Evolutionary conservation across 2,113 vertebrate genomes (phyloP), one percentile per base, ranked within the genome.

Genomic region (Trochalopteron elliotii): DNA sequence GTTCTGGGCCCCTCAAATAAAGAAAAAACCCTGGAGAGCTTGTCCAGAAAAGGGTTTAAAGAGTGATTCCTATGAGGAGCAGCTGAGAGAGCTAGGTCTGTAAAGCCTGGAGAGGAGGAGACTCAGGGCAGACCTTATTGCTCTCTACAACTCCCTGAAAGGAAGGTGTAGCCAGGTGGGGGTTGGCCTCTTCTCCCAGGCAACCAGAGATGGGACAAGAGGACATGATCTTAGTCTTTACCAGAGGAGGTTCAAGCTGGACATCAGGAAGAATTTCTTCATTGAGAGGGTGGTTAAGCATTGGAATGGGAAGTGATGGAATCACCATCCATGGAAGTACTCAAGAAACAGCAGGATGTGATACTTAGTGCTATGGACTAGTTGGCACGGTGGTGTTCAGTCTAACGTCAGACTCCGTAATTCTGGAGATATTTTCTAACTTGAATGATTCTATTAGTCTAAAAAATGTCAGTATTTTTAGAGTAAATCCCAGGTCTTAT

Each of bases 311-410:
- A 57, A 42, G 31, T 64, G 31, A 25, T 49, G 12, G 21, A 64
- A 17, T 50, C 35, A 42, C 4, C 23, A 45, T 17, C 15, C 37
- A 24, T 11, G 28, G 45, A 52, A 60, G 19, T 7, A 37, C 20
- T 33, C 9, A 44, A 33, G 33, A 74, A 81, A 37, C 1, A 1
- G 6, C 15, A 17, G 28, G 28, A n/a, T 24, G 23, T 45, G 44
- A 5, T 28, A n/a, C 11, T n/a, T 25, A 59, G 4, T 59, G 11
- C 20, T 25, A 7, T n/a, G 5, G 20, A 53, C 16, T 21, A 25
- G 3, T 15, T 47, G 7, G 7, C 23, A 53, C 39, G 15, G 39
- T 14, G 24, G 24, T 45, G 11, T 30, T 75, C 0, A 0, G n/a
- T 40, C 13, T 9, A 53, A 53, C 4, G 11, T 7, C 21, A 7